Percentiles rank a stretch among this genome's conserved stretches.
Evolutionary conservation across 2,888 invertebrate species (phyloP).

Genomic region (Protophormia terraenovae): DNA sequence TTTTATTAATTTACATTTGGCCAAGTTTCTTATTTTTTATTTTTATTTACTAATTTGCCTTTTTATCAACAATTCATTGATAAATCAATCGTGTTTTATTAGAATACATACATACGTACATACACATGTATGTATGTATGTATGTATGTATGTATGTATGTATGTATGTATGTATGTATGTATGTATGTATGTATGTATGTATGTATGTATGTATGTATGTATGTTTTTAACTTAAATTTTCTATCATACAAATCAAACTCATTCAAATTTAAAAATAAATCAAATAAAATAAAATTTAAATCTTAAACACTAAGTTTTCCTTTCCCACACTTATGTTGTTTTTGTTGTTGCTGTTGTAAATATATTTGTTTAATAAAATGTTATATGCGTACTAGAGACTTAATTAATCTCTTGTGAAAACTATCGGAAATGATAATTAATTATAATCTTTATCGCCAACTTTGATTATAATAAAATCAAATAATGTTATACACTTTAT

Average conservation of each 20-base stretch:
- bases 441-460: slow-evolving; percentile 67
- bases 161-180: too few relatives aligned
- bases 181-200: too few relatives aligned
- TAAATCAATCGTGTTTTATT: slow-evolving; percentile 38
- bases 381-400: slow-evolving; percentile 20
- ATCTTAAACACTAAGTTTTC: neutral
- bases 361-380: slow-evolving; percentile 25
- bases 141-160: too few relatives aligned
- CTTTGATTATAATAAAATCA: slow-evolving; percentile 61
- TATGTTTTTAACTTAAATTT: too few relatives aligned
- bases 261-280: neutral
- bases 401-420: slow-evolving; percentile 53
- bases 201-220: too few relatives aligned
- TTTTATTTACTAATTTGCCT: too few relatives aligned
- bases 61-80: neutral
- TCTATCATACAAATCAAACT: slow-evolving; percentile 16
- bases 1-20: neutral
- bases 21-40: too few relatives aligned
- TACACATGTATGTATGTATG: too few relatives aligned
- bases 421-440: slow-evolving; percentile 66
- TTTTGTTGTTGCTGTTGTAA: slow-evolving; percentile 1
- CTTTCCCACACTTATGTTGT: slow-evolving; percentile 59
- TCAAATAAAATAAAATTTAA: slow-evolving; percentile 1
- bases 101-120: too few relatives aligned
- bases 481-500: slow-evolving; percentile 36